Percentiles rank a stretch among this genome's conserved stretches.
These are phyloP conservation scores for Coranthus polyacanthus DNA, from an alignment of 2,797 vertebrate genomes.

Conservation along the genomic window DNA sequence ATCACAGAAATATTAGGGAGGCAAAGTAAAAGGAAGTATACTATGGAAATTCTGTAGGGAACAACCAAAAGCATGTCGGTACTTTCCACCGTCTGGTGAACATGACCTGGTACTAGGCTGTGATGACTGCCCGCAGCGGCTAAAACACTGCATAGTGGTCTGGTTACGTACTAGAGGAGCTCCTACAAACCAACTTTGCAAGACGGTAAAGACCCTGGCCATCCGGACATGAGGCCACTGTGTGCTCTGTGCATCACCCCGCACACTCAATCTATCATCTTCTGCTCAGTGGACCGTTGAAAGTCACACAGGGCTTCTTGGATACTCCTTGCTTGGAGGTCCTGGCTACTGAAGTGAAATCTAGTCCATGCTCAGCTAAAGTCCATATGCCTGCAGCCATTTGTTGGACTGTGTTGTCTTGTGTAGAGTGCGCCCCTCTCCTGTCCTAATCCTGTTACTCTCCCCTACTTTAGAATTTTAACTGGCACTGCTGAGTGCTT, in stretches of 20 bases:
- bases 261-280: constrained; percentile 30
- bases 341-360: constrained; percentile 44
- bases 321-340: constrained; percentile 31
- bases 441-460: constrained; percentile 41
- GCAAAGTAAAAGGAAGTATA: no score
- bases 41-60: no score
- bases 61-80: no score
- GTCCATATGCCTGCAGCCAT: constrained; percentile 50
- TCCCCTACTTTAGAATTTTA: constrained; percentile 50
- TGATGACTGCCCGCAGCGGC: no score
- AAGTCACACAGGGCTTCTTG: constrained; percentile 36
- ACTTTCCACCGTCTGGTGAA: no score
- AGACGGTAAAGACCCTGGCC: background rate
- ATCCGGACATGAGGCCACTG: background rate
- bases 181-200: background rate
- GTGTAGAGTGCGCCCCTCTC: constrained; percentile 31
- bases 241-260: constrained; percentile 6
- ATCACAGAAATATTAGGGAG: no score
- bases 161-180: background rate
- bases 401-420: constrained; percentile 42
- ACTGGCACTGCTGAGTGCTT: constrained; percentile 55
- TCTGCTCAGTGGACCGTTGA: constrained; percentile 54
- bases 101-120: no score
- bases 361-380: constrained; percentile 39
- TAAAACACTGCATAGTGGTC: background rate